Evolutionary conservation across 2,113 vertebrate species (phyloP), one percentile per base, ranked within the genome.

Genomic region (Cochlearius cochlearius): DNA sequence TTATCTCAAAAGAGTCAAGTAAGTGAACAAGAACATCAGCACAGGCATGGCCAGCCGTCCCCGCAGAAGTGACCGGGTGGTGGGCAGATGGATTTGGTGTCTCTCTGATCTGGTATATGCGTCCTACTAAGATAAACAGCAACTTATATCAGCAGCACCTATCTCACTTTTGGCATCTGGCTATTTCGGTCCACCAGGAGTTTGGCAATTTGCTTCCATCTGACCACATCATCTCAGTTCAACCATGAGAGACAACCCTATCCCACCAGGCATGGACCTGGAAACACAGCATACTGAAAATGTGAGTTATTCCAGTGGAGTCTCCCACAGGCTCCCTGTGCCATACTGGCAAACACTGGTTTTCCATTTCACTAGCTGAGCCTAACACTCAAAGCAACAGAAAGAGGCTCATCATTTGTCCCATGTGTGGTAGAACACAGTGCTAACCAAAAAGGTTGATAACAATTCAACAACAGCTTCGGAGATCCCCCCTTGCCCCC

Each of bases 391-490:
- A 76, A 64, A 84, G 23, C 56, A 68, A 68, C 43, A 75, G 38
- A 11, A 52, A 60, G 32, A 84, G n/a, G 60, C 43, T 68, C 58
- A 43, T 10, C 23, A 8, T 49, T 60, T 62, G 16, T 34, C 63
- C 39, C 2, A 2, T 5, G 13, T 45, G 19, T 68, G 39, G 8
- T 45, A 16, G 3, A 38, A 64, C 22, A 14, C 0, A 5, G 32
- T 15, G 23, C 34, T 27, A 30, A 64, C 14, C 45, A 30, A 45
- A 72, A 23, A 27, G 22, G 21, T 32, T 30, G 62, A 2, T 23
- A 76, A 79, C 50, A 53, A 73, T 15, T 53, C 36, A 52, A 3
- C 7, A 55, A 55, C 2, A 78, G 41, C 43, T 50, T 0, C 66
- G 53, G 38, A 84, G 18, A 68, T 5, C 62, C 72, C 74, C 38